phyloP scores from a whole-genome alignment of 2,797 vertebrate species.

The Notolepis coatsorum region DNA sequence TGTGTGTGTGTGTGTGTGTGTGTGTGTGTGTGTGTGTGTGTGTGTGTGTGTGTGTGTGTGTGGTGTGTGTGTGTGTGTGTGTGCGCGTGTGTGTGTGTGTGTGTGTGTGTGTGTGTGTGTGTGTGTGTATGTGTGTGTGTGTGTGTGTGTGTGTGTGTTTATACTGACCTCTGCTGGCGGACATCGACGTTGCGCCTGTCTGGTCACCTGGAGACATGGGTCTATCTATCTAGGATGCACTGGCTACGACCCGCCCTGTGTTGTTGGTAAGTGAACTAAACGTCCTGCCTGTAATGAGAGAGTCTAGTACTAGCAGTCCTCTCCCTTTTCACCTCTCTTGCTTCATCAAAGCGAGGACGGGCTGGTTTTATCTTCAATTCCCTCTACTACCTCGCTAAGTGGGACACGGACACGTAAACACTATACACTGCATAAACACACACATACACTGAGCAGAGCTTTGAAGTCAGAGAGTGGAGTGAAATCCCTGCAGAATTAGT shows the following conservation, averaged over 20 bases:
- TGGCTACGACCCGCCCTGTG: no score
- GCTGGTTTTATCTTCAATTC: neutral
- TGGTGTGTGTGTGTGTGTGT: neutral
- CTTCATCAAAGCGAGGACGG: neutral
- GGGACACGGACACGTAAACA: neutral
- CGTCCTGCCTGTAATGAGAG: neutral
- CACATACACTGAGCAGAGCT: slow-evolving; percentile 42
- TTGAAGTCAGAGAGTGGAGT: slow-evolving; percentile 58
- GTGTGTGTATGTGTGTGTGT: neutral
- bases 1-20: slow-evolving; percentile 42
- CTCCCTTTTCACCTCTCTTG: neutral
- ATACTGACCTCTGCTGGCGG: neutral
- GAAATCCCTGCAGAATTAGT: slow-evolving; percentile 61
- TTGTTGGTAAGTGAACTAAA: neutral
- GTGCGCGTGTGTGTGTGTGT: slow-evolving; percentile 30
- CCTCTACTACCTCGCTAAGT: neutral
- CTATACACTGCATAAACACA: slow-evolving; percentile 10
- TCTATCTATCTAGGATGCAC: neutral
- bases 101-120: slow-evolving; percentile 31
- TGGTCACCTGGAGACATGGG: neutral
- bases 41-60: neutral
- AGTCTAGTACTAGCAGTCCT: neutral
- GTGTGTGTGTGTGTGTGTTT: neutral
- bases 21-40: slow-evolving; percentile 13
- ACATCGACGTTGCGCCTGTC: neutral